A percentile compares a stretch with the other conserved stretches of the same genome.
phyloP scores from a whole-genome alignment of 2,888 invertebrate species.

The Druceiella hillmani region DNA sequence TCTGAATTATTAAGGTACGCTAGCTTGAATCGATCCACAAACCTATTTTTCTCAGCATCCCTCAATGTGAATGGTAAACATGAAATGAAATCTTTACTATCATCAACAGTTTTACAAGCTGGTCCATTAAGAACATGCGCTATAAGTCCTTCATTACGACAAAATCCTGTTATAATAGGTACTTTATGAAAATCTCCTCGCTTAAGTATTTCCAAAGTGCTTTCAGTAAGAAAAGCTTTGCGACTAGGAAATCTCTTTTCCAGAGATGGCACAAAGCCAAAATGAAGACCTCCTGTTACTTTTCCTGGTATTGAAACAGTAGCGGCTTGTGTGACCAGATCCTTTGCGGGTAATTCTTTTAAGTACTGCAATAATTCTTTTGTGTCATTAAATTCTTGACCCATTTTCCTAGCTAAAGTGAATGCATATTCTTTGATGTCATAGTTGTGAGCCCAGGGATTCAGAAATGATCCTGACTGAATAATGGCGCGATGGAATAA shows the following conservation, averaged over 20 bases:
- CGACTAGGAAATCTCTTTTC: conserved; percentile 35
- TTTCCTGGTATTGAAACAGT: conserved; percentile 29
- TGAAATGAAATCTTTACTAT: conserved; percentile 32
- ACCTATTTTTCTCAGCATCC: conserved; percentile 27
- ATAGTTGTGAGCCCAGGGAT: conserved; percentile 45
- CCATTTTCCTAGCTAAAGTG: conserved; percentile 32
- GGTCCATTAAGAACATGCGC: conserved; percentile 27
- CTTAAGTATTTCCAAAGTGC: conserved; percentile 35
- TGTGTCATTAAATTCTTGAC: conserved; percentile 28
- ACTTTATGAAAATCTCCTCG: conserved; percentile 43
- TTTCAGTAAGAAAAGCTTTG: conserved; percentile 41
- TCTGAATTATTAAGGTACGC: conserved; percentile 42
- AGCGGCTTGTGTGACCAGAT: conserved; percentile 34
- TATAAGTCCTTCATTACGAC: conserved; percentile 42
- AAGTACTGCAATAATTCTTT: conserved; percentile 33
- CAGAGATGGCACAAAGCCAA: conserved; percentile 46
- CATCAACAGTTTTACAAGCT: conserved; percentile 19
- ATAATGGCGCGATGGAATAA: conserved; percentile 50
- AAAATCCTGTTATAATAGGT: conserved; percentile 47
- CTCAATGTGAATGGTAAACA: conserved; percentile 34
- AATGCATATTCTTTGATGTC: conserved; percentile 32
- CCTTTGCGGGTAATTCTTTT: conserved; percentile 31
- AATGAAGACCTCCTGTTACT: conserved; percentile 36
- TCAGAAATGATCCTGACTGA: conserved; percentile 48
- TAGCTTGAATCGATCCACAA: conserved; percentile 33